These are phyloP conservation scores for Dipodomys spectabilis DNA, from an alignment of 2,113 vertebrate genomes.

Conservation along the genomic window DNA sequence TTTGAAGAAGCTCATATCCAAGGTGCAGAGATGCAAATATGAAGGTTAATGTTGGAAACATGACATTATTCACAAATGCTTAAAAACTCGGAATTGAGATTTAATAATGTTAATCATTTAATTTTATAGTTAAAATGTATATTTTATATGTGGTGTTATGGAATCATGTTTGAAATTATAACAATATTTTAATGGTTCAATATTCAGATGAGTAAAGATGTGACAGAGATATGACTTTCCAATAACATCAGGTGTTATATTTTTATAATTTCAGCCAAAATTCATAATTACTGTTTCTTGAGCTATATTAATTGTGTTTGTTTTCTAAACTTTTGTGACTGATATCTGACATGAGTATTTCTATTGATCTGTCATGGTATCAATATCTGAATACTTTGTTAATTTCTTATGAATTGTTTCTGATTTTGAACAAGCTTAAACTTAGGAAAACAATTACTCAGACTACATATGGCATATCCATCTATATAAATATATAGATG, in stretches of 20 bases:
- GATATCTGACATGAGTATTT: neutral
- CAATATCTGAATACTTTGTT: neutral
- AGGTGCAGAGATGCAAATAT: neutral
- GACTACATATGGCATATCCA: neutral
- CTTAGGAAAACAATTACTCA: neutral
- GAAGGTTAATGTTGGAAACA: neutral
- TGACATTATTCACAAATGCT: neutral
- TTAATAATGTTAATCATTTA: constrained; percentile 3
- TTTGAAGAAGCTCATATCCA: neutral
- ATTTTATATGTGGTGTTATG: neutral
- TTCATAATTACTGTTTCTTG: neutral
- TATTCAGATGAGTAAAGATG: constrained; percentile 11
- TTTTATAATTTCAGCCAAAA: neutral
- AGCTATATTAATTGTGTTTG: neutral
- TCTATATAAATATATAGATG: neutral
- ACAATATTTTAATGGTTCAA: neutral
- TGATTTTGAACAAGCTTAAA: neutral
- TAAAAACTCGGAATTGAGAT: neutral
- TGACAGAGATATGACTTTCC: neutral
- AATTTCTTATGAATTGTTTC: constrained; percentile 12
- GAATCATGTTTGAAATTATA: neutral
- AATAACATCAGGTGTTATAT: neutral
- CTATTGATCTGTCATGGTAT: neutral
- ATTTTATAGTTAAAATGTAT: neutral
- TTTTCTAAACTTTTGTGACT: neutral